Percentiles rank a stretch among this genome's conserved stretches.
Conservation (phyloP, 2,797 vertebrate genomes). For the Alosa sapidissima region DNA sequence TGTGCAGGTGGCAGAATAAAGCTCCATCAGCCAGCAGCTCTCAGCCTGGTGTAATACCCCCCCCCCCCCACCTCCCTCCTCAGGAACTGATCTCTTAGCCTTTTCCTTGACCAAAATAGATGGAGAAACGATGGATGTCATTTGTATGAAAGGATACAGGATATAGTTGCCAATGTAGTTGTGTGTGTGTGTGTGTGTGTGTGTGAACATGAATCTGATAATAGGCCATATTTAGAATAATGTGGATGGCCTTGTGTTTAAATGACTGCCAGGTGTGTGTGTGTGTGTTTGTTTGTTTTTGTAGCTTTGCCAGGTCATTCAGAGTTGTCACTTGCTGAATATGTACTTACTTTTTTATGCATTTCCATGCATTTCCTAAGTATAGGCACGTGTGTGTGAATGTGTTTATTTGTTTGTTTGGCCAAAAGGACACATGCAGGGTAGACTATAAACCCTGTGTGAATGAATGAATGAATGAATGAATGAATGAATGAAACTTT, state of each 20-base stretch:
- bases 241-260: not conserved
- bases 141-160: conserved; percentile 15
- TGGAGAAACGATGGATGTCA: conserved; percentile 4
- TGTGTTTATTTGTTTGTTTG: not conserved
- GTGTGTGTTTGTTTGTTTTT: conserved; percentile 22
- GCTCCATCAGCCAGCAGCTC: not conserved
- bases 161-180: not conserved
- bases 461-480: too few relatives aligned
- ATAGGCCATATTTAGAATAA: conserved; percentile 3
- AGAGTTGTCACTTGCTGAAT: conserved; percentile 50
- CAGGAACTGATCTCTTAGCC: not conserved
- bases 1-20: not conserved
- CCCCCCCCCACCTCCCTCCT: not conserved
- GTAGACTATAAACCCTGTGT: too few relatives aligned
- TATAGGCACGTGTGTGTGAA: not conserved
- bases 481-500: too few relatives aligned
- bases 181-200: conserved; percentile 3
- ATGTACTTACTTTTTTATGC: conserved; percentile 32
- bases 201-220: not conserved
- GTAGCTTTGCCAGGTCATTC: conserved; percentile 46
- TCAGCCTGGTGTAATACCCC: not conserved
- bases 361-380: not conserved
- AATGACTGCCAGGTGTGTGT: conserved; percentile 25
- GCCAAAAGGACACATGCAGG: too few relatives aligned
- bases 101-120: not conserved